Conservation (phyloP, 2,113 vertebrate genomes). For the Mormyrus lacerda region DNA sequence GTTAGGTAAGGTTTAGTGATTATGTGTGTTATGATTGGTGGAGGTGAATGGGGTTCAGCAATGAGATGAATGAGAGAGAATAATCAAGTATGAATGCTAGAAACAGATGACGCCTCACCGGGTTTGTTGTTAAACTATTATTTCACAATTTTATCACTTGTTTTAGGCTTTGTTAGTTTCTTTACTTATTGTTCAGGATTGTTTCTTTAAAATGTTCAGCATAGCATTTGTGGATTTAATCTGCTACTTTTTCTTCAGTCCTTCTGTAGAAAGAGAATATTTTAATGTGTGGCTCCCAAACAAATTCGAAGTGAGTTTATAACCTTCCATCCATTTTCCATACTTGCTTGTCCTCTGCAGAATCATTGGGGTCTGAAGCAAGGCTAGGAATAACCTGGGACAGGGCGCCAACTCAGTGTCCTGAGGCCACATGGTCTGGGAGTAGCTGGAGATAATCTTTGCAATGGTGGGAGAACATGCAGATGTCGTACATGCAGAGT, state of each 20-base stretch:
- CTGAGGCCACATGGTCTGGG: neutral
- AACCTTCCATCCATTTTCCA: neutral
- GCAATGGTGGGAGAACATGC: neutral
- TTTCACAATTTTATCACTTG: constrained; percentile 51
- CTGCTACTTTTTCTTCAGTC: constrained; percentile 53
- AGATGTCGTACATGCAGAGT: neutral
- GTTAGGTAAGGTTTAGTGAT: constrained; percentile 54
- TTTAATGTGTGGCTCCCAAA: neutral
- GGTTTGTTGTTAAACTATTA: constrained; percentile 45
- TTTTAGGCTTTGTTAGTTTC: constrained; percentile 41
- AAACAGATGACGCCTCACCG: constrained; percentile 42
- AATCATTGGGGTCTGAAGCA: neutral
- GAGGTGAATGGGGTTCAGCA: constrained; percentile 18
- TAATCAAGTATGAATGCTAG: constrained; percentile 28
- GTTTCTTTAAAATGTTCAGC: constrained; percentile 28
- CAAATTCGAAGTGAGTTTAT: neutral
- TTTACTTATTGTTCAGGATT: constrained; percentile 44
- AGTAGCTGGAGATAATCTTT: neutral
- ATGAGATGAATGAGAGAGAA: constrained; percentile 21
- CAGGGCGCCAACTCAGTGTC: neutral
- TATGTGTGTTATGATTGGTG: constrained; percentile 28
- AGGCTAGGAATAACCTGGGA: neutral
- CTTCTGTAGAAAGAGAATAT: constrained; percentile 28
- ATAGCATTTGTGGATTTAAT: constrained; percentile 53
- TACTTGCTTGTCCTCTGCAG: neutral